Percentiles rank a stretch among this genome's conserved stretches.
Evolutionary conservation across 2,888 invertebrate species (phyloP).

Genomic region (Cephalotes varians): DNA sequence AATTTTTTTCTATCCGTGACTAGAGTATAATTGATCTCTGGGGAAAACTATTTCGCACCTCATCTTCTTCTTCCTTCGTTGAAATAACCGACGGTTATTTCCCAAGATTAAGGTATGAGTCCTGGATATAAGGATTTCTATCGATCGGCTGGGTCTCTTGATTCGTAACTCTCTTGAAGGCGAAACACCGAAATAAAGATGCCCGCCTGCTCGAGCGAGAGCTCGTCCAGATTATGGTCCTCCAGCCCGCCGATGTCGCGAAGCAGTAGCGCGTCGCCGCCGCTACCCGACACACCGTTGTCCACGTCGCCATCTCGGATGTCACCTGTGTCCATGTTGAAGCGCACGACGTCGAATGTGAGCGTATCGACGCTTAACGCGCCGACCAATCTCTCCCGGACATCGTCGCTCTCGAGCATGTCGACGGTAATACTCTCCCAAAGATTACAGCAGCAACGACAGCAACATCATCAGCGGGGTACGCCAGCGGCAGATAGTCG

Average conservation of each 20-base stretch:
- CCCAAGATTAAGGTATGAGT: conserved; percentile 57
- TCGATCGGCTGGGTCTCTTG: background rate
- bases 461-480: conserved; percentile 31
- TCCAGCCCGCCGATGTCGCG: conserved; percentile 86
- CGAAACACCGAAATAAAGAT: conserved; percentile 81
- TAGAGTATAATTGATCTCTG: background rate
- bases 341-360: conserved; percentile 78
- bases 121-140: conserved; percentile 20
- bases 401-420: conserved; percentile 67
- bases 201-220: conserved; percentile 90
- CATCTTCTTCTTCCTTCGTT: background rate
- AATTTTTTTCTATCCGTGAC: background rate
- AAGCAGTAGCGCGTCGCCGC: conserved; percentile 87
- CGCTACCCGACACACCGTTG: conserved; percentile 84
- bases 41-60: background rate
- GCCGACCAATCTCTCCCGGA: conserved; percentile 48
- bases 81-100: conserved; percentile 13
- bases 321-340: conserved; percentile 88
- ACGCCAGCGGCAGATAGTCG: conserved; percentile 21
- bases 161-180: background rate
- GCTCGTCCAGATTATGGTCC: conserved; percentile 87
- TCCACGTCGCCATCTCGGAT: conserved; percentile 88
- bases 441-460: conserved; percentile 58
- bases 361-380: background rate
- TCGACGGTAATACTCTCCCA: conserved; percentile 66